phyloP scores from a whole-genome alignment of 2,113 vertebrate species.

The Caranx melampygus region DNA sequence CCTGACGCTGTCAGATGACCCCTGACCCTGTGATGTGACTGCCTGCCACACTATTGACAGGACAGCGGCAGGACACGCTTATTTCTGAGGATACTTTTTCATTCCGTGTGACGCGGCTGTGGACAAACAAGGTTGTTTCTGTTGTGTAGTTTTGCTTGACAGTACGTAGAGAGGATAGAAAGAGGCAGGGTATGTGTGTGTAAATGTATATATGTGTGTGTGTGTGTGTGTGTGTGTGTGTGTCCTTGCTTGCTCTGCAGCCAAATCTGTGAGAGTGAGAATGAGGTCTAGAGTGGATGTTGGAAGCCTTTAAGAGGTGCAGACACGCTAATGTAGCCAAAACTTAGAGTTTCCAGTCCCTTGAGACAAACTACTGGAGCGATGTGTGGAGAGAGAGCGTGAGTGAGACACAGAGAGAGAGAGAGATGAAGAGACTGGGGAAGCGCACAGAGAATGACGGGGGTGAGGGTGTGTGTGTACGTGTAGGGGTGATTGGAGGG shows the following conservation, averaged over 20 bases:
- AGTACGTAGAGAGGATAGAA: conserved; percentile 46
- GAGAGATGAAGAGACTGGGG: not conserved
- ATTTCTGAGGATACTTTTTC: conserved; percentile 69
- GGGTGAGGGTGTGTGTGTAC: not conserved
- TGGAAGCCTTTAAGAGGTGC: conserved; percentile 73
- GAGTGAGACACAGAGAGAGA: conserved; percentile 21
- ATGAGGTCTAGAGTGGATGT: conserved; percentile 68
- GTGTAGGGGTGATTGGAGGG: conserved; percentile 1
- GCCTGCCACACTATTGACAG: conserved; percentile 80
- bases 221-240: conserved; percentile 17
- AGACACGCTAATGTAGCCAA: conserved; percentile 75
- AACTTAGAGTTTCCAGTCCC: conserved; percentile 63
- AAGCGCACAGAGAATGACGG: conserved; percentile 11
- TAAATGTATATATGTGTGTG: conserved; percentile 19
- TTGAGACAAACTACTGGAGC: conserved; percentile 57
- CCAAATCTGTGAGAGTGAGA: conserved; percentile 67
- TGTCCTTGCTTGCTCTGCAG: conserved; percentile 34
- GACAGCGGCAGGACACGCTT: conserved; percentile 88
- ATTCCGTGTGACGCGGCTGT: conserved; percentile 70
- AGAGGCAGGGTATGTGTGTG: conserved; percentile 25
- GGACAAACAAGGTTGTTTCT: conserved; percentile 92
- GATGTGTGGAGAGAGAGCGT: conserved; percentile 27
- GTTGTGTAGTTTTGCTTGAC: conserved; percentile 62
- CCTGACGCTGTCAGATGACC: conserved; percentile 75
- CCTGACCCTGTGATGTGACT: conserved; percentile 73